Conservation (phyloP, 2,888 invertebrate genomes). For the Xylota segnis region DNA sequence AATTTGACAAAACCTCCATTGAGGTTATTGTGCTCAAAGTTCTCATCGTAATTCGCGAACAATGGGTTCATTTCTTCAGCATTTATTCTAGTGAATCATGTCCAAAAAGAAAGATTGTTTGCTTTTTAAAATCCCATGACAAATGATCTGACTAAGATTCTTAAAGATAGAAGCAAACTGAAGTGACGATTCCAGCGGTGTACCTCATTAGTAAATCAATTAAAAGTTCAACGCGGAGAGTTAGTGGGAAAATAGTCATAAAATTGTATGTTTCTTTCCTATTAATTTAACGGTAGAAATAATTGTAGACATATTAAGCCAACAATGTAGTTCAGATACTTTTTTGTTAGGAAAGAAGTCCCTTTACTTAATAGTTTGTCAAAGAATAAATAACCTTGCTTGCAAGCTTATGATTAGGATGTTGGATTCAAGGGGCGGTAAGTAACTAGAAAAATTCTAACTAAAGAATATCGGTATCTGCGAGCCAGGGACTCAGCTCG, state of each 20-base stretch:
- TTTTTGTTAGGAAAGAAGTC: no score
- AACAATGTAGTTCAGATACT: no score
- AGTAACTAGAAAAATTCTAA: no score
- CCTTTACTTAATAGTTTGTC: no score
- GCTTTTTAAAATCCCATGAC: constrained; percentile 33
- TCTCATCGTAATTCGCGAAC: neutral
- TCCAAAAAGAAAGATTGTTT: neutral
- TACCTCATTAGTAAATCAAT: constrained; percentile 23
- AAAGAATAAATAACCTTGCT: no score
- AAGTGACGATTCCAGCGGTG: neutral
- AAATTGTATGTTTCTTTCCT: no score
- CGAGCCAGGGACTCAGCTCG: no score
- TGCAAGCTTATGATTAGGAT: no score
- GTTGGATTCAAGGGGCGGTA: no score
- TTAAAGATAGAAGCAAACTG: neutral
- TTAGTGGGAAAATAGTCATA: neutral
- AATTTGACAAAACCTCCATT: neutral
- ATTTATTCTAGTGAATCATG: neutral
- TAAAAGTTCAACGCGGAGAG: constrained; percentile 1
- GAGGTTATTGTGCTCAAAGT: neutral
- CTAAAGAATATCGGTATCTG: no score
- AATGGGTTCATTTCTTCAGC: neutral
- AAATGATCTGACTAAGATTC: constrained; percentile 5
- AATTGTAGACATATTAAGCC: no score
- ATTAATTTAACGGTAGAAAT: no score